Evolutionary conservation across 2,113 vertebrate genomes (phyloP).

Genomic region (Oncorhynchus keta): DNA sequence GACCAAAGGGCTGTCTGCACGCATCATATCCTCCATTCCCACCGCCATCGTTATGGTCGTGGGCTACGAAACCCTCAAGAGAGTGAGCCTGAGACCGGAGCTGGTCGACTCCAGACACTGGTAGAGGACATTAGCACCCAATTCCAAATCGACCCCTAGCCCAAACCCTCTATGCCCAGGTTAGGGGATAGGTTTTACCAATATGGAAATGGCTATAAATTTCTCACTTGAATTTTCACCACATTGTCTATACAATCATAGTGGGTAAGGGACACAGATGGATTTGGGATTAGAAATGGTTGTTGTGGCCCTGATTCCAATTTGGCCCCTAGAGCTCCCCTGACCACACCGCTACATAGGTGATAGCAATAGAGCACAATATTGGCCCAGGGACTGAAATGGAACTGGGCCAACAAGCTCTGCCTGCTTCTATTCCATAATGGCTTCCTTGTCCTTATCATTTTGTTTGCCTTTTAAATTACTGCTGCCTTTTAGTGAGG

Average conservation of each 20-base stretch:
- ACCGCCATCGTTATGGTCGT: slow-evolving; percentile 94
- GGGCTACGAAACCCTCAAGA: slow-evolving; percentile 96
- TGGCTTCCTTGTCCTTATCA: not conserved
- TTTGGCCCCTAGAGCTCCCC: not conserved
- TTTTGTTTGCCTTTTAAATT: slow-evolving; percentile 22
- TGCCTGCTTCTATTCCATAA: not conserved
- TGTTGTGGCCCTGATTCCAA: not conserved
- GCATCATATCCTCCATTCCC: slow-evolving; percentile 89
- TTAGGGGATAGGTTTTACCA: too few relatives aligned
- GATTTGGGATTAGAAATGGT: not conserved
- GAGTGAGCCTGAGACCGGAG: slow-evolving; percentile 89
- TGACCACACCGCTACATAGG: not conserved
- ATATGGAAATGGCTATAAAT: too few relatives aligned
- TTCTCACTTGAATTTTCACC: too few relatives aligned
- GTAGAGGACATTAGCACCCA: slow-evolving; percentile 57
- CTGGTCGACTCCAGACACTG: slow-evolving; percentile 89
- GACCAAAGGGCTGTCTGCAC: slow-evolving; percentile 92
- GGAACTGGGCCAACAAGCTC: not conserved
- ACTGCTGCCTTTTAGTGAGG: slow-evolving; percentile 25
- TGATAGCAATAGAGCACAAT: not conserved
- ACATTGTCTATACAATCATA: too few relatives aligned
- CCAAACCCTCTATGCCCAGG: not conserved
- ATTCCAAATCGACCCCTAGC: not conserved
- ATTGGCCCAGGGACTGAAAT: slow-evolving; percentile 22
- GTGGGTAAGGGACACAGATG: too few relatives aligned